A percentile compares a stretch with the other conserved stretches of the same genome.
phyloP scores from a whole-genome alignment of 1,140 invertebrate species.

The Brachionus manjavacas region DNA sequence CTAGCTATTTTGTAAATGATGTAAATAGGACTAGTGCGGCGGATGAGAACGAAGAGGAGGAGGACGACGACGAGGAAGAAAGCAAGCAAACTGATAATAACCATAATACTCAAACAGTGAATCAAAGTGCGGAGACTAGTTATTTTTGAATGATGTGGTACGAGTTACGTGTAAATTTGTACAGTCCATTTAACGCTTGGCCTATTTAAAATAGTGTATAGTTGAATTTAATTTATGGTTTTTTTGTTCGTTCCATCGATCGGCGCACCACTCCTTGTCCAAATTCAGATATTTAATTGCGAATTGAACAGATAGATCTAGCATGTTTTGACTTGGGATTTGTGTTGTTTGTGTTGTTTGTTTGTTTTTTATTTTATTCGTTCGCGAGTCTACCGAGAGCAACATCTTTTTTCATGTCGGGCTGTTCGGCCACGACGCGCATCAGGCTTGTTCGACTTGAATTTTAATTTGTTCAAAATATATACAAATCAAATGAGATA shows the following conservation, averaged over 20 bases:
- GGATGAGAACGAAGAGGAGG: not conserved
- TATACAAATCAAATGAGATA: not conserved
- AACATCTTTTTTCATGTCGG: not conserved
- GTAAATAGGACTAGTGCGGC: not conserved
- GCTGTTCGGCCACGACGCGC: not conserved
- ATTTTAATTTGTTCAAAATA: not conserved
- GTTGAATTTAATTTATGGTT: not conserved
- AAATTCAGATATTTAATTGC: not conserved
- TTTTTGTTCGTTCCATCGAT: not conserved
- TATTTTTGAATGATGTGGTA: not conserved
- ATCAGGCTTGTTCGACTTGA: not conserved
- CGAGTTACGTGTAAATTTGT: not conserved
- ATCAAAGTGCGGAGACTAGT: not conserved
- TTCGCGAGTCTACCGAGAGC: not conserved
- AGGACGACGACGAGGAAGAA: not conserved
- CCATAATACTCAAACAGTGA: conserved; percentile 34
- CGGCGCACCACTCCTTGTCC: not conserved
- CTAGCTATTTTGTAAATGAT: conserved; percentile 26
- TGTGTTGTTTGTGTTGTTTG: not conserved
- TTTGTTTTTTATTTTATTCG: not conserved
- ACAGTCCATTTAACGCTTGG: not conserved
- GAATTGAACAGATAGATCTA: not conserved
- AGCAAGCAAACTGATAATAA: not conserved
- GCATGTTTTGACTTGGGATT: not conserved
- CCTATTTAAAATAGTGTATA: not conserved